Evolutionary conservation across 1,140 invertebrate species (phyloP), one percentile per base, ranked within the genome.

Genomic region (Medauroidea extradentata): DNA sequence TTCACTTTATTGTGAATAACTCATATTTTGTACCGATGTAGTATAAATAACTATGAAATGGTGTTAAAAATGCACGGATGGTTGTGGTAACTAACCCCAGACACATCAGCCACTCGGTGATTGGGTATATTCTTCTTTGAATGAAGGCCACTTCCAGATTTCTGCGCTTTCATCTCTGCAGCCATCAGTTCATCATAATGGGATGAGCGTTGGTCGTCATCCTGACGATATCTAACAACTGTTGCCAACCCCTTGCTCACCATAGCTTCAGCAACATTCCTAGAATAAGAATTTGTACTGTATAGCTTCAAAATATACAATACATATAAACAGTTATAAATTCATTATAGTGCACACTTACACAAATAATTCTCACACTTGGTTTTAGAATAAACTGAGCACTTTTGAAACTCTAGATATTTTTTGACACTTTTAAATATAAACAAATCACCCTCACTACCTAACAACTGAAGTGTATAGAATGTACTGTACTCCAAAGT

Each of bases 191-290:
- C 87, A 73, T 98, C 96, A 73, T 99, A 99, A 53, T 90, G 86
- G 1, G 90, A 89, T 23, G 96, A 96, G 57, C 96, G 84, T 71
- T 98, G 93, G 72, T 99, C 96, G 73, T 98, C 94, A 73, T 98
- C 95, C 70, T 93, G 90, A 54, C 93, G 82, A 69, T 99, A 96
- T 54, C 91, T 84, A 0, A 99, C 87, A 13, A 98, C 95, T 53
- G 88, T 91, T 0, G 93, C 96, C 38, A 91, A 81, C 34, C 97
- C 97, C 75, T 96, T 96, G 38, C 83, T 84, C 0, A 99, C 89
- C 69, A 99, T 79, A 11, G 92, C 91, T 76, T 98, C 94, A 16
- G 93, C 97, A 24, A 99, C 85, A 75, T 99, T 99, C 24, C 91
- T 91, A 65, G 13, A 74, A 67, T 63, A 67, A 64, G 18, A 19